Percentiles rank a stretch among this genome's conserved stretches.
Evolutionary conservation across 2,113 vertebrate species (phyloP).

Genomic region (Tyto alba): DNA sequence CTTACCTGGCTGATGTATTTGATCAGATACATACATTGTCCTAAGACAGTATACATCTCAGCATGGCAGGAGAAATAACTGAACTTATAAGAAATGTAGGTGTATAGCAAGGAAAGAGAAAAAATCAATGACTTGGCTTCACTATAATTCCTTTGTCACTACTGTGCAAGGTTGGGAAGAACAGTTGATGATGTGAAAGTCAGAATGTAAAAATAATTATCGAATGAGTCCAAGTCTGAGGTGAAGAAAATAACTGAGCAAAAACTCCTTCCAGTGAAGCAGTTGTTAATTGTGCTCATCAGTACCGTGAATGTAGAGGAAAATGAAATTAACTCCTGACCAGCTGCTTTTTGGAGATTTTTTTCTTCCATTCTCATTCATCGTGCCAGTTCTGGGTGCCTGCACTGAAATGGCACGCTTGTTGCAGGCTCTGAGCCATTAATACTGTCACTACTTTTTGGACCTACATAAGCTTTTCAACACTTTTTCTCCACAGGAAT

Average conservation of each 20-base stretch:
- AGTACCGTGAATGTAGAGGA: neutral
- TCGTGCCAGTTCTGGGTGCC: neutral
- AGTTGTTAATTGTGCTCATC: neutral
- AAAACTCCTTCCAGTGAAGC: neutral
- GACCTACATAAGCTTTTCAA: neutral
- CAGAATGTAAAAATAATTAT: neutral
- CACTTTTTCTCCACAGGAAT: neutral
- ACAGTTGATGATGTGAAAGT: neutral
- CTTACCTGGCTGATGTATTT: neutral
- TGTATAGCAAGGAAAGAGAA: neutral
- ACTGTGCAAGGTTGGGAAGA: neutral
- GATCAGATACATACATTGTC: neutral
- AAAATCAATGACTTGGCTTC: neutral
- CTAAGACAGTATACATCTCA: neutral
- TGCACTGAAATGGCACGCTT: neutral
- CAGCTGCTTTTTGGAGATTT: neutral
- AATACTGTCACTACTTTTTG: neutral
- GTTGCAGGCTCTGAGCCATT: neutral
- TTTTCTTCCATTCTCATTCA: neutral
- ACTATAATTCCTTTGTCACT: neutral
- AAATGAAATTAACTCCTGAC: neutral
- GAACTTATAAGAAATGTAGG: neutral
- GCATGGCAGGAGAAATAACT: neutral
- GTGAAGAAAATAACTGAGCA: neutral
- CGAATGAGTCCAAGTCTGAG: neutral